These are phyloP conservation scores for Lophochroa leadbeateri DNA, from an alignment of 2,113 vertebrate genomes.

Conservation along the genomic window DNA sequence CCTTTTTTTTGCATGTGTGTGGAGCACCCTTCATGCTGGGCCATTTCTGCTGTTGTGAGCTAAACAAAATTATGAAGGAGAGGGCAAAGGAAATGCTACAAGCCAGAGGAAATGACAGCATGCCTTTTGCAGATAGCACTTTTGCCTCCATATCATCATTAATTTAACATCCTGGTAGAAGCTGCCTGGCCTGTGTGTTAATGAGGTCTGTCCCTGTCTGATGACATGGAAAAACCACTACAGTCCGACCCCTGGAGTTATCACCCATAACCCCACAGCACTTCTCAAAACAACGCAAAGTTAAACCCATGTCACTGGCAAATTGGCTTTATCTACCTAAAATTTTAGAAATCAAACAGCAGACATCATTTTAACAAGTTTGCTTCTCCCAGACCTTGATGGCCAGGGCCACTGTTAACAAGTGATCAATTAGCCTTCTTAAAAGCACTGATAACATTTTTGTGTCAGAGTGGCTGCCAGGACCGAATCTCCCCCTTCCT, in stretches of 20 bases:
- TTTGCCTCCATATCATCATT: neutral
- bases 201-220: slow-evolving; percentile 13
- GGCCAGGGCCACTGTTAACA: slow-evolving; percentile 41
- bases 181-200: neutral
- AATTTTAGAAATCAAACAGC: slow-evolving; percentile 29
- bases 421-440: slow-evolving; percentile 52
- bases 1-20: neutral
- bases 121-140: neutral
- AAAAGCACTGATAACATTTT: slow-evolving; percentile 58
- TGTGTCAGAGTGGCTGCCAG: slow-evolving; percentile 15
- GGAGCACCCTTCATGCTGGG: neutral
- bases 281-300: neutral
- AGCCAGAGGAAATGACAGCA: slow-evolving; percentile 6
- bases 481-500: slow-evolving; percentile 18
- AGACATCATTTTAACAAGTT: slow-evolving; percentile 45
- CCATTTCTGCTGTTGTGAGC: neutral
- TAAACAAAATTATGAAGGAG: neutral
- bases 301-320: neutral
- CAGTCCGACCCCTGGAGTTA: neutral
- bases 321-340: slow-evolving; percentile 31
- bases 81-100: neutral
- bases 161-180: slow-evolving; percentile 19
- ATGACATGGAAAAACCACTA: slow-evolving; percentile 4
- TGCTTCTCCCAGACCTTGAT: slow-evolving; percentile 16
- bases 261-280: neutral